phyloP scores from a whole-genome alignment of 2,113 vertebrate genomes.

The Lonchura striata region DNA sequence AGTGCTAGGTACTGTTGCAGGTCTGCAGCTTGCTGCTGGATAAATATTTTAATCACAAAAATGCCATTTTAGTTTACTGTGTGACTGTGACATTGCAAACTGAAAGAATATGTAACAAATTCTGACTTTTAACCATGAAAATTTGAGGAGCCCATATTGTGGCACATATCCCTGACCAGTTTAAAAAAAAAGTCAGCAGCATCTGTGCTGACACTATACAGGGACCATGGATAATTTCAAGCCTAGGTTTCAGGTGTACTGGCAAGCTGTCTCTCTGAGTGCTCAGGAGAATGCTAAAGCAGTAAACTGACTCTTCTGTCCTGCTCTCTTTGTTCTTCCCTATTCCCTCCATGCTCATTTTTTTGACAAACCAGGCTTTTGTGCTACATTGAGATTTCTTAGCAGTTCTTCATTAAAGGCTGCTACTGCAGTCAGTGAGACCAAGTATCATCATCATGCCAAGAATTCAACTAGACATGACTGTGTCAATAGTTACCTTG shows the following conservation, averaged over 20 bases:
- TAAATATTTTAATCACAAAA: not conserved
- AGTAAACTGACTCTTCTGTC: not conserved
- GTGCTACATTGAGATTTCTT: not conserved
- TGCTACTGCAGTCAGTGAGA: not conserved
- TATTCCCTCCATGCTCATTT: not conserved
- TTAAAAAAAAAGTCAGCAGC: not conserved
- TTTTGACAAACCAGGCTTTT: not conserved
- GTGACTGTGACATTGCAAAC: not conserved
- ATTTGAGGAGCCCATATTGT: not conserved
- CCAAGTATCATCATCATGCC: not conserved
- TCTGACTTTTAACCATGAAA: not conserved
- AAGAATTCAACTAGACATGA: not conserved
- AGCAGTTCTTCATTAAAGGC: not conserved
- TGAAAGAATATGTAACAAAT: not conserved
- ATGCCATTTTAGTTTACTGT: not conserved
- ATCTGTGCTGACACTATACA: not conserved
- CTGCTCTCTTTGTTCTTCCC: not conserved
- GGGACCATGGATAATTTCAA: not conserved
- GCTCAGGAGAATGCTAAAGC: not conserved
- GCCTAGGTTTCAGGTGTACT: not conserved
- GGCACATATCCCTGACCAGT: not conserved
- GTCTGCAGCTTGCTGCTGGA: not conserved
- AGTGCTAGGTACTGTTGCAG: not conserved
- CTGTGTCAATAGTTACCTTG: not conserved
- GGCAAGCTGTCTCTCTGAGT: not conserved